Base-by-base conservation (phyloP, 23 tunicate genomes). In the Halocynthia roretzi region DNA sequence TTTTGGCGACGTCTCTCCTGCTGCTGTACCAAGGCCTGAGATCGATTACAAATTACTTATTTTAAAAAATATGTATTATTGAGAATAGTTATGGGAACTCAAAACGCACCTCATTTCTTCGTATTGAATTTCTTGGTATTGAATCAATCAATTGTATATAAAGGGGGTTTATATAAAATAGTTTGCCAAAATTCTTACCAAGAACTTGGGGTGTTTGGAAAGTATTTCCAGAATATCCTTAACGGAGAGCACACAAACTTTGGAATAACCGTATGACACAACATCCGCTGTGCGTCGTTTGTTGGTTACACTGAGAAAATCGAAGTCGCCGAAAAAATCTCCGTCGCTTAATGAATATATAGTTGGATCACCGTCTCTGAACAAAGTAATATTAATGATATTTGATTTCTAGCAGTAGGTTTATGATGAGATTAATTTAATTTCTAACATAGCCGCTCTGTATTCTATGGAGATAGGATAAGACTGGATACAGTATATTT, bases 281-380 rank as follows among this genome's bases (percentile, higher is more conserved):
- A 89, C 96, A 76, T 89, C 87, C 49, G 82, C 63, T 10, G 82
- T 74, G 15, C 96, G 82, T 11, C 81, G 68, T 44, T 61, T 80
- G 52, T 80, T 65, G 6, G 80, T 52, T 52, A 79, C 31, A 68
- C 75, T 72, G 44, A 89, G 75, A 23, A 89, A 56, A 50, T 84
- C 87, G 81, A 83, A 80, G 52, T 89, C 96, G 17, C 96, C 96
- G 51, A 89, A 89, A n/a, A 89, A 80, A 54, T 89, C 96, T 5
- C 96, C 96, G 7, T 75, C 85, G 10, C 71, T 65, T 21, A 80
- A 62, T 19, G 77, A 48, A 9, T 63, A 21, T 0, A 89, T 69
- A 14, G 69, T 54, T 7, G 89, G 89, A 52, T 84, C 85, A 6
- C 78, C 70, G 52, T 84, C 88, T 60, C 96, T 89, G 85, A 22